Percentiles rank a stretch among this genome's conserved stretches.
These are phyloP conservation scores for Antheraea mylitta DNA, from an alignment of 1,140 invertebrate genomes.

Conservation along the genomic window DNA sequence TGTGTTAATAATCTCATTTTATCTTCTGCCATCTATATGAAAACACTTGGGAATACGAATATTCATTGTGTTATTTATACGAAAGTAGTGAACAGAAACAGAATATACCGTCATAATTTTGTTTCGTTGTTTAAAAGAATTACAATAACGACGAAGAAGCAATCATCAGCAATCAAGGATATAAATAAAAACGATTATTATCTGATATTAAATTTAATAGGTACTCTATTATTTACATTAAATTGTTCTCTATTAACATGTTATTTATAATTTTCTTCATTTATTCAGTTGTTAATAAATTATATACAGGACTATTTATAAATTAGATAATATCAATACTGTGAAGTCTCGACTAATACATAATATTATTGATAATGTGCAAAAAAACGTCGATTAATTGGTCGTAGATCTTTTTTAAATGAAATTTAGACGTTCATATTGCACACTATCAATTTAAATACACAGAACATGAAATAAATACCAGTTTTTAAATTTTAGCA, in stretches of 20 bases:
- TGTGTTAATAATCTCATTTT: no score
- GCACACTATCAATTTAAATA: conserved; percentile 19
- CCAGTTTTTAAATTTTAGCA: conserved; percentile 53
- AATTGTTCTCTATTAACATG: conserved; percentile 78
- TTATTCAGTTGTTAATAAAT: conserved; percentile 75
- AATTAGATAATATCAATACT: conserved; percentile 63
- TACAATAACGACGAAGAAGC: no score
- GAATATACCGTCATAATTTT: no score
- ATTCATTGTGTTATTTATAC: no score
- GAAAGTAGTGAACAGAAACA: no score
- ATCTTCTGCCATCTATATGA: no score
- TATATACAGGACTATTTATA: conserved; percentile 68
- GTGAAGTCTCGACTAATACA: conserved; percentile 46
- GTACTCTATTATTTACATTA: conserved; percentile 78
- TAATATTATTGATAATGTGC: background rate
- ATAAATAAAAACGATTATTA: conserved; percentile 55
- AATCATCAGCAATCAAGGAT: background rate
- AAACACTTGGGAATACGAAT: no score
- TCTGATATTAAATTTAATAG: conserved; percentile 79
- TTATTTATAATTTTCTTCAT: conserved; percentile 69
- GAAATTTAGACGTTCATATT: conserved; percentile 18
- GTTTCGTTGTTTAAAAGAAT: no score
- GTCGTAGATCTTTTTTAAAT: background rate
- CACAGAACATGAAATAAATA: background rate
- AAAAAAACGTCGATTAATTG: background rate